Evolutionary conservation across 2,113 vertebrate species (phyloP), one percentile per base, ranked within the genome.

Genomic region (Eretmochelys imbricata): DNA sequence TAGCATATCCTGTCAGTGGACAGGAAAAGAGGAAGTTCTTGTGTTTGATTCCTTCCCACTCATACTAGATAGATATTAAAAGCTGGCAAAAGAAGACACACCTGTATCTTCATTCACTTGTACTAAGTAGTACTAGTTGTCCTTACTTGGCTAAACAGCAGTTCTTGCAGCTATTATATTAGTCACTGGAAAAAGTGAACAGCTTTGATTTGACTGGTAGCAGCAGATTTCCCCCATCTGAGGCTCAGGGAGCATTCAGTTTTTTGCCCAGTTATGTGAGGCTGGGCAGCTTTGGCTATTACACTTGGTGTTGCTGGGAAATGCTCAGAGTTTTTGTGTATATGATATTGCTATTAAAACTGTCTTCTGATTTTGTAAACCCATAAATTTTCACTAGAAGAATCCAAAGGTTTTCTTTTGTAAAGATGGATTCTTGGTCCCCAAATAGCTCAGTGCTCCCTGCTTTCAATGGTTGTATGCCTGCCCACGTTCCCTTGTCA

Each of bases 41-140:
- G 19, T 72, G 17, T 38, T 19, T 72, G 65, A 35, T 20, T 72
- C n/a, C 35, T 72, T 72, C 65, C n/a, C 65, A 72, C 9, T 72
- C n/a, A 72, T 72, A 38, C 20, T 9, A 38, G n/a, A 72, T 8
- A 72, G 12, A 22, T 69, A 38, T 10, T 72, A 38, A 38, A 72
- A 20, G 35, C 5, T 72, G 19, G n/a, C 19, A n/a, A 38, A 72
- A 72, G 0, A 83, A n/a, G 51, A 35, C 8, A 5, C 3, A 24
- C 76, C 69, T 84, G 2, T 3, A 4, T 82, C 0, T 38, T n/a
- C 17, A 10, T 72, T 38, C 35, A 72, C 17, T 38, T 72, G 35
- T 72, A 22, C 20, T n/a, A 22, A 38, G n/a, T 72, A 72, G 65
- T 10, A 38, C 8, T 38, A 22, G 16, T 22, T 72, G 16, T 38